Base-by-base conservation (phyloP, 2,113 vertebrate genomes). In the Coptodon bakossiorum region DNA sequence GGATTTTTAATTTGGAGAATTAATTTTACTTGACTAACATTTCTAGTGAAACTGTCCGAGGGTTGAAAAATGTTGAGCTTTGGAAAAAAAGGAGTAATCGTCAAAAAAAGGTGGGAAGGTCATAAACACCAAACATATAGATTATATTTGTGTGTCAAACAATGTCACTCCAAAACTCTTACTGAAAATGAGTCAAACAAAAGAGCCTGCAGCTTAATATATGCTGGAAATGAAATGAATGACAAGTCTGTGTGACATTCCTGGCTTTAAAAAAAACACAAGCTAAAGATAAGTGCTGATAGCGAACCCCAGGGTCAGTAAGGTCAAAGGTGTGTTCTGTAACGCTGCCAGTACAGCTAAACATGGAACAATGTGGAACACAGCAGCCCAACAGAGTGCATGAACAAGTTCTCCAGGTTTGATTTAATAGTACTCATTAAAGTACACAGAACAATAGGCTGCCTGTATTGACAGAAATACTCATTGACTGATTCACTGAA, bases 201-300 rank as follows among this genome's bases (percentile, higher is more conserved):
- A 14, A 38, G n/a, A 36, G 22, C 5, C 34, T 38, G 66, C 48
- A 12, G 79, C 31, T 82, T 86, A 12, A 17, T 22, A 38, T 19
- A 5, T 45, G 36, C 48, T 43, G 14, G 50, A 13, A 56, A 84
- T 81, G 10, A 16, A 82, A 34, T 53, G 43, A 50, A 11, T 27
- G 34, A 11, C n/a, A 34, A 2, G 10, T 29, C 17, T 68, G 36
- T 66, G 61, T 66, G 10, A 78, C 22, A 50, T 86, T 84, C 22
- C 53, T 22, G 53, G 34, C 85, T 52, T 88, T 80, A 85, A 19
- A 12, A 86, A 88, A 76, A 71, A 54, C 66, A 82, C 52, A 31
- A 80, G 83, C 27, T 34, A 73, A 83, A 24, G 82, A 78, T 80
- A 84, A 88, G 87, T 19, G 80, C 89, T 88, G 86, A 90, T 78